These are phyloP conservation scores for Drosophila tsacasi DNA, from an alignment of 1,140 invertebrate genomes.

Conservation along the genomic window DNA sequence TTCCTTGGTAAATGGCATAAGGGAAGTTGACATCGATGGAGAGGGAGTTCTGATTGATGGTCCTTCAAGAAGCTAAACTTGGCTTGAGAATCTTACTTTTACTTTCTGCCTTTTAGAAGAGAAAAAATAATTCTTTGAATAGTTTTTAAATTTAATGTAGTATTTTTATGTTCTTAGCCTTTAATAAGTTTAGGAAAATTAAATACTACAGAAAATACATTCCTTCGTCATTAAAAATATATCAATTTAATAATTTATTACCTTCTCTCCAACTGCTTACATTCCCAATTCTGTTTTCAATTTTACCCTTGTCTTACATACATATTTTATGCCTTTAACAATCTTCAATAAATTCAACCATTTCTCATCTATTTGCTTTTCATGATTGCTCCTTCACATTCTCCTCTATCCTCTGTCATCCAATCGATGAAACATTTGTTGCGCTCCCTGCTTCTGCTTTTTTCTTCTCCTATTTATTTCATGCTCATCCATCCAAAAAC, in stretches of 20 bases:
- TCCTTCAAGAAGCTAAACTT: constrained; percentile 28
- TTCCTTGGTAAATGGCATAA: constrained; percentile 38
- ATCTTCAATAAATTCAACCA: neutral
- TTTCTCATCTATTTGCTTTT: constrained; percentile 35
- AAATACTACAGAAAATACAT: too few relatives aligned
- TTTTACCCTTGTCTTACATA: constrained; percentile 7
- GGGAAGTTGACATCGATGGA: constrained; percentile 39
- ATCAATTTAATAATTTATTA: neutral
- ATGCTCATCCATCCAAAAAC: constrained; percentile 57
- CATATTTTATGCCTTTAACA: constrained; percentile 9
- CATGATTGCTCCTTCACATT: neutral
- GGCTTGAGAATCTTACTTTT: neutral
- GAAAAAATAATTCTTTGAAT: neutral
- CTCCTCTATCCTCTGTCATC: neutral
- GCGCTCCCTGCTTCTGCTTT: neutral
- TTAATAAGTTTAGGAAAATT: too few relatives aligned
- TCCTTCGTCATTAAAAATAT: neutral
- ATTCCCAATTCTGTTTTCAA: neutral
- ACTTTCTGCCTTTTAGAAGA: too few relatives aligned
- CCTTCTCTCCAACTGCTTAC: neutral
- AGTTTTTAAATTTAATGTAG: too few relatives aligned
- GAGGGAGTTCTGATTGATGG: constrained; percentile 40
- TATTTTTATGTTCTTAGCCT: neutral
- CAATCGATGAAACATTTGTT: constrained; percentile 30
- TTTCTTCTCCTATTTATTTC: constrained; percentile 15